Evolutionary conservation across 2,797 vertebrate species (phyloP), one percentile per base, ranked within the genome.

Genomic region (Notolabrus celidotus): DNA sequence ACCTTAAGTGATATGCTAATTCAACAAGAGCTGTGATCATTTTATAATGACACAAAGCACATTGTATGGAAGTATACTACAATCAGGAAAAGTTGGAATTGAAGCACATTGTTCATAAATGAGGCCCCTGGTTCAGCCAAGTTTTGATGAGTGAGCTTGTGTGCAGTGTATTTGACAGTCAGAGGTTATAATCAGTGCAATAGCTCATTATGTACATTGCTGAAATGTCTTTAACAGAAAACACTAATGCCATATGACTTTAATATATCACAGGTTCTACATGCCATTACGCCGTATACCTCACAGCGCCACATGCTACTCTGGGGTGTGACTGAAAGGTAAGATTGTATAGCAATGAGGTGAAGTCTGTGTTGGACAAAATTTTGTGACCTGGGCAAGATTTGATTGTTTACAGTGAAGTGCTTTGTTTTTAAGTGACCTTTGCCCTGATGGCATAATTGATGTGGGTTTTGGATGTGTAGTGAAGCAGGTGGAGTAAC

Each of bases 371-470:
- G 73, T 74, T 46, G 51, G 69, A 80, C 41, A 60, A 14, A 10
- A 36, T 58, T 57, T 14, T 31, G 67, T 64, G 59, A 80, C 55
- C 54, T 65, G 68, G 39, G 71, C 52, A 49, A 52, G 41, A 67
- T 67, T 68, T 80, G 77, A 89, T 80, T 82, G 84, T 84, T 89
- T 84, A 84, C 67, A 80, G 79, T 81, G 71, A 84, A 71, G 68
- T 87, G 78, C 79, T 85, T 88, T 89, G 67, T 77, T 87, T 84
- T 89, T 38, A 92, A 92, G 88, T 92, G 90, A 85, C 87, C 90
- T 89, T 90, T 82, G 71, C 78, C 78, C 81, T 54, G 67, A 74
- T 53, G 71, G 77, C 67, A 77, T 85, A 64, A 38, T 64, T 71
- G 33, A 23, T 80, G 50, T 49, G 42, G 67, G 67, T 51, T 87